Evolutionary conservation across 2,888 invertebrate genomes (phyloP).

Genomic region (Andrena flavipes): DNA sequence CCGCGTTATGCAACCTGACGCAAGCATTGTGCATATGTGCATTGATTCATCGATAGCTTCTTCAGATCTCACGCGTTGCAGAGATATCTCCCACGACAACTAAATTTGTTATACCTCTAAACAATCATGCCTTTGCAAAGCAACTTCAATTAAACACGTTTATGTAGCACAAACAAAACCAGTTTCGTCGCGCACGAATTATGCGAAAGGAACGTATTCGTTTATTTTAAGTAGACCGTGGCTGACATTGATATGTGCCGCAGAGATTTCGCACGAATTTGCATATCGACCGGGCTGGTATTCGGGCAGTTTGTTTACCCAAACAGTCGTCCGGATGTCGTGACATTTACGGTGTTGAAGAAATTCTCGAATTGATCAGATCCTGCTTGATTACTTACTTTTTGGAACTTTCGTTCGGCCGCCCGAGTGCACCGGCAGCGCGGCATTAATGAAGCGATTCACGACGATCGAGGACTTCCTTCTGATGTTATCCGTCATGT

Average conservation of each 20-base stretch:
- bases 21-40: background rate
- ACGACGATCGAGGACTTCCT: conserved; percentile 84
- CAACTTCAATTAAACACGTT: background rate
- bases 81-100: background rate
- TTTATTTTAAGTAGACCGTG: background rate
- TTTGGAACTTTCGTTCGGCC: conserved; percentile 84
- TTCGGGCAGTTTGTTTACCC: background rate
- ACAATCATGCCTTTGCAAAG: too few relatives aligned
- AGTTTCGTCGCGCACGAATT: background rate
- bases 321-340: background rate
- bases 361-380: background rate
- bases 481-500: conserved; percentile 79
- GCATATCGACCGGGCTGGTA: background rate
- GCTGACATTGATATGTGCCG: background rate
- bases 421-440: conserved; percentile 83
- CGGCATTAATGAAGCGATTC: conserved; percentile 85
- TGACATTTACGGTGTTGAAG: background rate
- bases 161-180: background rate
- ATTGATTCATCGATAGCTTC: background rate
- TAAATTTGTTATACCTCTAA: background rate
- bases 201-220: background rate
- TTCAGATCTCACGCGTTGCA: background rate
- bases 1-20: background rate
- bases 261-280: background rate
- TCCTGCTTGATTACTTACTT: conserved; percentile 83